Base-by-base conservation (phyloP, 1,140 invertebrate genomes). In the Lanistes nyassanus region DNA sequence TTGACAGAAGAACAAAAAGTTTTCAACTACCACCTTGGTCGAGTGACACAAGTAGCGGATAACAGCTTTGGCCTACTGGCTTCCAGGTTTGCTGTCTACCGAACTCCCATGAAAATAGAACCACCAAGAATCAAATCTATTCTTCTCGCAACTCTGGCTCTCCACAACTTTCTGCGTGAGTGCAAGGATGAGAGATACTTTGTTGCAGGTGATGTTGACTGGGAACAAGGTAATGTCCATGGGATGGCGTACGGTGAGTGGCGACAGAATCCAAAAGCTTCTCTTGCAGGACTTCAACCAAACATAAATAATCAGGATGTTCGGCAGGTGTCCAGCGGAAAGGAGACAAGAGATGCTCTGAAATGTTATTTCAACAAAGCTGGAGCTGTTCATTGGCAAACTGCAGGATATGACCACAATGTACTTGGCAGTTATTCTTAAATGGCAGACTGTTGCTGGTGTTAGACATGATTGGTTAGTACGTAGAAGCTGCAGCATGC, bases 141-240 rank as follows among this genome's bases (percentile, higher is more conserved):
- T 47, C 42, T 69, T 4, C 66, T 69, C 26, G 66, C 66, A 42
- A 26, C 39, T 13, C 37, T 69, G 6, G 66, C 66, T 19, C 66
- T 69, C 11, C 66, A 69, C 66, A 69, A 53, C 34, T 69, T 69
- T 29, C 66, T 69, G 39, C 21, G 42, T 26, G 66, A 69, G 2
- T 26, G n/a, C n/a, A 51, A 69, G 19, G 66, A 69, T 29, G 39
- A 69, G 42, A 42, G 53, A 42, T 69, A 69, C 66, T 69, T 37
- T 69, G 42, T 29, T 36, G 23, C 66, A 53, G 66, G 39, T 19
- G 66, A 42, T 53, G 65, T 67, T 13, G 42, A 69, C n/a, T 6
- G 31, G 5, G 39, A 69, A 31, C 21, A 47, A 53, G 39, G 66
- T 47, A n/a, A 16, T 31, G 13, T 53, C 42, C 42, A 53, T 21